Conservation (phyloP, 2,797 vertebrate species). For the Hoplostethus mediterraneus region DNA sequence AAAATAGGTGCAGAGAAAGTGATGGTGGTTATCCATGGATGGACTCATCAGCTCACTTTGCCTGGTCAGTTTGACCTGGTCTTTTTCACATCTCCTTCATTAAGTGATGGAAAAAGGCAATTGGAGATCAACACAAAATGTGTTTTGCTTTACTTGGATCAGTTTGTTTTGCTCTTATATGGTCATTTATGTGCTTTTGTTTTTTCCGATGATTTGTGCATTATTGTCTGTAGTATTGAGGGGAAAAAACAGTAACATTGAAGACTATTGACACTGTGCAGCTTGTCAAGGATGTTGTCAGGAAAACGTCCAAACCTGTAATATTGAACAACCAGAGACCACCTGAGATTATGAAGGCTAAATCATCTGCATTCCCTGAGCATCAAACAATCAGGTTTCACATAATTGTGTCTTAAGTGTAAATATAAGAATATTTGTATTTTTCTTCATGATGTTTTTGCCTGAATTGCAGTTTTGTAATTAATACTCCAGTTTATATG, state of each 20-base stretch:
- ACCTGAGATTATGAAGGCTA: slow-evolving; percentile 23
- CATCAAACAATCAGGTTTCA: slow-evolving; percentile 37
- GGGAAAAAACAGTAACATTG: neutral
- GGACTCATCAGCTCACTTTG: no score
- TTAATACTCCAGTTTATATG: slow-evolving; percentile 62
- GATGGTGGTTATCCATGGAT: neutral
- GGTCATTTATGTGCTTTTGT: neutral
- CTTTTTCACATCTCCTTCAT: neutral
- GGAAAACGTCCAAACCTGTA: neutral
- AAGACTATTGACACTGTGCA: slow-evolving; percentile 37
- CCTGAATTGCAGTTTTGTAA: slow-evolving; percentile 72
- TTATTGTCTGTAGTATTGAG: neutral
- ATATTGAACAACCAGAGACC: slow-evolving; percentile 27
- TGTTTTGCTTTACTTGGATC: neutral
- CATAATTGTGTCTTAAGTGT: slow-evolving; percentile 49
- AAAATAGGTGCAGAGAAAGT: neutral
- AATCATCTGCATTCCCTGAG: slow-evolving; percentile 23
- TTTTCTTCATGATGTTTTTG: slow-evolving; percentile 55
- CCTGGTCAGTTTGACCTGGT: neutral
- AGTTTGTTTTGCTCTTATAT: neutral
- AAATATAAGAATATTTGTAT: slow-evolving; percentile 61
- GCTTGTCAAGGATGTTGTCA: slow-evolving; percentile 5
- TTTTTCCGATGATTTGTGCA: slow-evolving; percentile 13
- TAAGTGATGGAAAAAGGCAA: slow-evolving; percentile 5
- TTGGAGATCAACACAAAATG: neutral